phyloP scores from a whole-genome alignment of 2,888 invertebrate genomes.

The Hemicrepidius hirtus region DNA sequence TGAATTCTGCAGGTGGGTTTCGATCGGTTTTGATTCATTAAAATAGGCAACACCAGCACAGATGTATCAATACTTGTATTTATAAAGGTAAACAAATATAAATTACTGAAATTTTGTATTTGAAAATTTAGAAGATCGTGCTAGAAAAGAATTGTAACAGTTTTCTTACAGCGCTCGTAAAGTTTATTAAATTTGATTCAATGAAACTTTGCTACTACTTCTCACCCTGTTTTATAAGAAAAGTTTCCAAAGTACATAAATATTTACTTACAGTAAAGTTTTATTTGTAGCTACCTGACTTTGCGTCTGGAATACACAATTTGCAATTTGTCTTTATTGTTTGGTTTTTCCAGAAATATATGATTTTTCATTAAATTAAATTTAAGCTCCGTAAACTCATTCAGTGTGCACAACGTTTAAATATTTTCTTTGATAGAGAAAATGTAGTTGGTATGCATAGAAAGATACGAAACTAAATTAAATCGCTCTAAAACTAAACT shows the following conservation, averaged over 20 bases:
- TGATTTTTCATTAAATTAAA: background rate
- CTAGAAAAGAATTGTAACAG: conserved; percentile 30
- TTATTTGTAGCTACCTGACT: conserved; percentile 47
- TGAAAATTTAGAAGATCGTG: conserved; percentile 19
- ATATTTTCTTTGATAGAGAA: too few species aligned
- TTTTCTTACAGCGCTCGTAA: conserved; percentile 38
- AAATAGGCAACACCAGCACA: background rate
- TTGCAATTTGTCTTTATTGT: conserved; percentile 34
- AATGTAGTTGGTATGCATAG: too few species aligned
- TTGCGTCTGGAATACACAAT: conserved; percentile 34
- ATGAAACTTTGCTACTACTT: conserved; percentile 48
- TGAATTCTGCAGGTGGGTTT: background rate
- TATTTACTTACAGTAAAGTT: conserved; percentile 47
- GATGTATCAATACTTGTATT: too few species aligned
- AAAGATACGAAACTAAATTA: too few species aligned
- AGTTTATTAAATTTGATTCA: conserved; percentile 51
- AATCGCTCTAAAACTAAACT: too few species aligned
- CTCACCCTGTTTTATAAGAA: conserved; percentile 45
- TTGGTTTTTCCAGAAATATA: background rate
- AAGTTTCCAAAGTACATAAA: conserved; percentile 51
- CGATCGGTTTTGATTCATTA: background rate
- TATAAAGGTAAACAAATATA: conserved; percentile 25
- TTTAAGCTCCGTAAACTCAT: background rate
- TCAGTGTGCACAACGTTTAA: too few species aligned
- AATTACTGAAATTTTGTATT: conserved; percentile 7